Base-by-base conservation (phyloP, 2,113 vertebrate genomes). In the Anoplopoma fimbria region DNA sequence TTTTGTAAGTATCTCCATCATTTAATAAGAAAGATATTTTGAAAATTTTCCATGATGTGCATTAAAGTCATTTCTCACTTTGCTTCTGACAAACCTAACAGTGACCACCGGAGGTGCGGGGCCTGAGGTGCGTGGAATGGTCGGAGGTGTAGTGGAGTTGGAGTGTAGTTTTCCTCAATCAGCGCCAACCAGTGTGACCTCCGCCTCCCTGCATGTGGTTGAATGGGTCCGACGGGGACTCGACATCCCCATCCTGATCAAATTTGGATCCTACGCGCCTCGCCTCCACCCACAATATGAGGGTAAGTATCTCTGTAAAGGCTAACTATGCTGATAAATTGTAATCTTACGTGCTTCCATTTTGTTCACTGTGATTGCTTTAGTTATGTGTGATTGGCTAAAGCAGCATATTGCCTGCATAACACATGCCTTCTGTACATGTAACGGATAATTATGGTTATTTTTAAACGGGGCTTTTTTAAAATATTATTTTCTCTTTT, bases 211-310 rank as follows among this genome's bases (percentile, higher is more conserved):
- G 47, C 97, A 97, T 2, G 97, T 99, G 91, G 96, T 99, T 65
- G 98, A 99, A 93, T 99, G 98, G 98, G 92, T 97, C 8, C 97
- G 97, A 1, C 96, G 96, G 29, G 97, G 96, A 73, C 94, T 97
- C 33, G 96, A 97, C 72, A 95, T 97, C 58, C 96, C 97, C 58
- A 95, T 99, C 82, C 96, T 99, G 89, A 98, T 99, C 86, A 96
- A 97, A 88, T 98, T 98, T 3, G 97, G 97, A 49, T 94, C 96
- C 61, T 96, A 97, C 71, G 92, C 93, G 0, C 96, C 97, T 0
- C 95, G 97, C 0, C 93, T 98, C 33, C 96, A 99, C 89, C 97
- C 97, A 1, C 89, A 95, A 69, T 99, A 97, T 79, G 90, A 97
- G 15, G 98, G 98, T 98, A 85, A 97, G 97, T 68, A 49, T 21